A percentile compares a stretch with the other conserved stretches of the same genome.
Conservation (phyloP, 2,888 invertebrate species). For the Mesochorus sp. region DNA sequence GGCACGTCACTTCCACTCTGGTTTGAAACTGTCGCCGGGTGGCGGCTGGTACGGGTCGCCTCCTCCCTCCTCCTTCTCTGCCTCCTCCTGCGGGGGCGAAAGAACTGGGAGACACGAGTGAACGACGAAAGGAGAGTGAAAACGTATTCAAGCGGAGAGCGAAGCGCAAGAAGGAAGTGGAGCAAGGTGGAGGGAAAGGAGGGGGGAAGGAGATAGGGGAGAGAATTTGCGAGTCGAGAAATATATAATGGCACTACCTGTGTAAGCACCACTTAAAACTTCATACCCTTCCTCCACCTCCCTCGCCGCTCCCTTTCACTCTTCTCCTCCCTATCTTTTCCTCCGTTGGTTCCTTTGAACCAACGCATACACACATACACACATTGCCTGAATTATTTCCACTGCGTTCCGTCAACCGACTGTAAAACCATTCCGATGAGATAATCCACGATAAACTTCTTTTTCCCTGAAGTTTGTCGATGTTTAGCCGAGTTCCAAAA, state of each 20-base stretch:
- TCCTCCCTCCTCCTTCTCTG: too few relatives aligned
- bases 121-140: conserved; percentile 53
- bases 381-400: conserved; percentile 4
- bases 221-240: conserved; percentile 53
- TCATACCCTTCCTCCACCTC: conserved; percentile 63
- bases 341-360: conserved; percentile 39
- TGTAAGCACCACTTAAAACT: conserved; percentile 73
- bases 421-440: conserved; percentile 7
- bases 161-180: conserved; percentile 45
- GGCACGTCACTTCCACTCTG: conserved; percentile 76
- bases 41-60: too few relatives aligned
- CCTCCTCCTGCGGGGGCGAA: conserved; percentile 36
- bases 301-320: conserved; percentile 27
- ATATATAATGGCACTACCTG: conserved; percentile 69
- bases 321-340: conserved; percentile 11
- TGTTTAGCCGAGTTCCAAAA: too few relatives aligned
- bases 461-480: background rate
- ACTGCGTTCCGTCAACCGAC: conserved; percentile 1
- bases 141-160: conserved; percentile 39
- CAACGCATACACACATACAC: background rate
- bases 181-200: conserved; percentile 46
- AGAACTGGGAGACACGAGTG: conserved; percentile 53
- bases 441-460: too few relatives aligned
- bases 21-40: conserved; percentile 75
- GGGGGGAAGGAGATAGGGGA: conserved; percentile 31